Conservation (phyloP, 2,888 invertebrate species). For the Ariolimax columbianus region DNA sequence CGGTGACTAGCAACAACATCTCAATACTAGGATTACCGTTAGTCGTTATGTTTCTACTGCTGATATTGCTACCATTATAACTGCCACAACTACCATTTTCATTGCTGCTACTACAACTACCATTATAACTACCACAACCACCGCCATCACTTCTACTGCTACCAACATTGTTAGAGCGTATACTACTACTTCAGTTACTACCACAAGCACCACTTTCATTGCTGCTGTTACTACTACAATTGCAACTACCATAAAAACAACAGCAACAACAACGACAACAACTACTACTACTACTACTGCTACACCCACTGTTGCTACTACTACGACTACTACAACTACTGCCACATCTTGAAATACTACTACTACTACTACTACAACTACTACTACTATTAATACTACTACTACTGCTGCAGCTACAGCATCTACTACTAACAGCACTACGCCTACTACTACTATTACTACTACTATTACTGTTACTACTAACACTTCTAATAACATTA, state of each 20-base stretch:
- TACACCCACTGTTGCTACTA: background rate
- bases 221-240: too few relatives aligned
- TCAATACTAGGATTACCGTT: too few relatives aligned
- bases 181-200: constrained; percentile 16
- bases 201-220: background rate
- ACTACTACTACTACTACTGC: constrained; percentile 33
- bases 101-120: constrained; percentile 3
- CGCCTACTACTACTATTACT: constrained; percentile 6
- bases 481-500: background rate
- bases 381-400: constrained; percentile 6
- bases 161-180: background rate
- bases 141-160: constrained; percentile 25
- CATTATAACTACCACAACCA: constrained; percentile 4
- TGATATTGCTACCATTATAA: background rate
- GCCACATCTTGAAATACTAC: background rate
- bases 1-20: too few relatives aligned
- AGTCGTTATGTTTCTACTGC: background rate
- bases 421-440: background rate
- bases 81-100: background rate
- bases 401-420: background rate
- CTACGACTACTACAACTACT: constrained; percentile 15
- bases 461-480: background rate
- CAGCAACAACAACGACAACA: constrained; percentile 5
- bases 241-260: background rate
- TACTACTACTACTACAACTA: background rate